Conservation (phyloP, 2,888 invertebrate genomes). For the Tetragonisca angustula region DNA sequence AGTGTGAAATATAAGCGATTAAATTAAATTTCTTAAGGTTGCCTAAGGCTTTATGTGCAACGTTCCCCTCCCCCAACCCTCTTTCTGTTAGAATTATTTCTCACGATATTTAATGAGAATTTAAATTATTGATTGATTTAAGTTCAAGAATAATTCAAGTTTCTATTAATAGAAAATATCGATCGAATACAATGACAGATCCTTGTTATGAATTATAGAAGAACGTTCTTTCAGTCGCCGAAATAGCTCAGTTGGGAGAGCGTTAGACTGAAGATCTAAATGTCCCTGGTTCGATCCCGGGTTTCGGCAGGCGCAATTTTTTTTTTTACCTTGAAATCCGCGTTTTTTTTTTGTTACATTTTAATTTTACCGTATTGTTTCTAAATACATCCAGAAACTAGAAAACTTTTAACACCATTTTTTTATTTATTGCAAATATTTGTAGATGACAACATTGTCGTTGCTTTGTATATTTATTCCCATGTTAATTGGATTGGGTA, state of each 20-base stretch:
- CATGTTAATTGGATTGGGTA: not conserved
- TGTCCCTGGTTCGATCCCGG: constrained; percentile 67
- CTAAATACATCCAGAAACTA: no score
- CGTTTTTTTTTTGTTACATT: not conserved
- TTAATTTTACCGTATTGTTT: no score
- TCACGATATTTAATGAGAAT: not conserved
- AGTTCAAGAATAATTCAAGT: not conserved
- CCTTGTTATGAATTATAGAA: not conserved
- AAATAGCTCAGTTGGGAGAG: constrained; percentile 70
- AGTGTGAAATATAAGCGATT: not conserved
- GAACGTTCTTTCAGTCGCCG: constrained; percentile 24
- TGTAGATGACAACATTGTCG: not conserved
- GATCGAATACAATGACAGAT: not conserved
- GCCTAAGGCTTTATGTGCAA: not conserved
- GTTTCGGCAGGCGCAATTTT: constrained; percentile 43
- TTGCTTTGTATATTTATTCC: not conserved
- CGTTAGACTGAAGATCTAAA: constrained; percentile 64
- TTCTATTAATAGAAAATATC: not conserved
- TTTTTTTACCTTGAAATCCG: not conserved
- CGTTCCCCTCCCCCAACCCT: not conserved
- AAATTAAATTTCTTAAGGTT: not conserved
- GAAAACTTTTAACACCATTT: not conserved
- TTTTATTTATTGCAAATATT: not conserved
- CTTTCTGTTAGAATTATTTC: not conserved
- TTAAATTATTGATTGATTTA: not conserved